Conservation (phyloP, 2,797 vertebrate species). For the Pitangus sulphuratus region DNA sequence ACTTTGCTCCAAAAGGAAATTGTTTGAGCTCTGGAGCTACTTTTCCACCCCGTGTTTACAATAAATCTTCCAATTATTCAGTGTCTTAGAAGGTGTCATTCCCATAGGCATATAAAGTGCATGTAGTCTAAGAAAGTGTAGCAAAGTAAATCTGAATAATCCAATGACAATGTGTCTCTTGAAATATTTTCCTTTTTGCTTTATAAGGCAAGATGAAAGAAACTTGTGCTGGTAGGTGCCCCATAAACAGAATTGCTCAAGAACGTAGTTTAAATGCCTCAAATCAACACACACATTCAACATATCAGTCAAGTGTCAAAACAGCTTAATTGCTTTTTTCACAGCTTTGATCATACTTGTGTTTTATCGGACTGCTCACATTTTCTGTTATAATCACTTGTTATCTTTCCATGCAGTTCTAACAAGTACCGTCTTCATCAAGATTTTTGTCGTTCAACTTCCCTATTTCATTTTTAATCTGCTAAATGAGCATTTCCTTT, state of each 20-base stretch:
- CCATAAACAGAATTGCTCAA: neutral
- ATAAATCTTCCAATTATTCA: neutral
- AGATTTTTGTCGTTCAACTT: conserved; percentile 29
- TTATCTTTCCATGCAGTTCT: conserved; percentile 11
- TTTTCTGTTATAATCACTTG: conserved; percentile 18
- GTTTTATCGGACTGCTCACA: neutral
- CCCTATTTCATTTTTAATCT: conserved; percentile 42
- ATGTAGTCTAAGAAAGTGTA: neutral
- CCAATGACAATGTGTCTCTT: neutral
- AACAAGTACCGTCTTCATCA: conserved; percentile 50
- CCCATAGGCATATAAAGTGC: neutral
- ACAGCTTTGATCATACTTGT: conserved; percentile 29
- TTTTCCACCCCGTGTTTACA: neutral
- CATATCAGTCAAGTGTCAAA: conserved; percentile 37
- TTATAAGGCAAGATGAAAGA: neutral
- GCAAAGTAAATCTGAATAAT: neutral
- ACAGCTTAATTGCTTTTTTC: conserved; percentile 44
- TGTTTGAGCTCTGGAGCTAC: neutral
- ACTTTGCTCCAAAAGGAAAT: neutral
- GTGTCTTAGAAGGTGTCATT: neutral
- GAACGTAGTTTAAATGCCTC: conserved; percentile 6
- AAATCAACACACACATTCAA: neutral
- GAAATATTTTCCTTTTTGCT: neutral
- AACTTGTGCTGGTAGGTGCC: neutral
- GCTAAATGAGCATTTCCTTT: conserved; percentile 57